Base-by-base conservation (phyloP, 1,140 invertebrate genomes). In the Diabrotica virgifera region DNA sequence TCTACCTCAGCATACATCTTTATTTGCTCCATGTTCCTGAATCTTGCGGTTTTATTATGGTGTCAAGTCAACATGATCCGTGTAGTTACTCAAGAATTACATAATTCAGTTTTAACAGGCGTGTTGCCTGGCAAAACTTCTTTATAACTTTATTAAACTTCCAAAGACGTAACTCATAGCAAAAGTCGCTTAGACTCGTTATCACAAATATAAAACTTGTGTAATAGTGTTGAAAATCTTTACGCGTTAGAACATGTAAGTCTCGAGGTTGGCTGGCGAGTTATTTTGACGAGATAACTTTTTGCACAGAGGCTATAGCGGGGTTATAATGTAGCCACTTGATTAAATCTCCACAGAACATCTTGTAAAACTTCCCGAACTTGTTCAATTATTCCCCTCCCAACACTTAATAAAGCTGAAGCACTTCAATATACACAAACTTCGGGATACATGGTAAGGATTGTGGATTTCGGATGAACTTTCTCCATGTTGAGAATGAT, bases 321-420 rank as follows among this genome's bases (percentile, higher is more conserved):
- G 14, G 36, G 12, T 35, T 62, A 36, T 62, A 62, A 62, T 62
- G 50, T 62, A 37, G 59, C 52, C 35, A 59, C 58, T 59, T 62
- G 52, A 62, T 62, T 62, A 62, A 62, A 54, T 40, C 52, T 40
- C 60, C 35, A 62, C 52, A 24, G 37, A 62, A 62, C 60, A 62
- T 62, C 51, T 38, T 37, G 51, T 54, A 62, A 53, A 62, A 53
- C 60, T 62, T 62, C n/a, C 52, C n/a, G 52, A 62, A 62, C 60
- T 62, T 54, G 52, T 54, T 62, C 60, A 62, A 62, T 62, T 62
- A 62, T 62, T 14, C 52, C 35, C 60, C 37, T 59, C 37, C 51
- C 51, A 36, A 38, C 60, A 62, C 52, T 62, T 54, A 46, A 62
- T 62, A 62, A 36, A 62, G 51, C 52, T 55, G 11, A 53, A 37